Evolutionary conservation across 2,888 invertebrate species (phyloP).

Genomic region (Nephrocerus scutellatus): DNA sequence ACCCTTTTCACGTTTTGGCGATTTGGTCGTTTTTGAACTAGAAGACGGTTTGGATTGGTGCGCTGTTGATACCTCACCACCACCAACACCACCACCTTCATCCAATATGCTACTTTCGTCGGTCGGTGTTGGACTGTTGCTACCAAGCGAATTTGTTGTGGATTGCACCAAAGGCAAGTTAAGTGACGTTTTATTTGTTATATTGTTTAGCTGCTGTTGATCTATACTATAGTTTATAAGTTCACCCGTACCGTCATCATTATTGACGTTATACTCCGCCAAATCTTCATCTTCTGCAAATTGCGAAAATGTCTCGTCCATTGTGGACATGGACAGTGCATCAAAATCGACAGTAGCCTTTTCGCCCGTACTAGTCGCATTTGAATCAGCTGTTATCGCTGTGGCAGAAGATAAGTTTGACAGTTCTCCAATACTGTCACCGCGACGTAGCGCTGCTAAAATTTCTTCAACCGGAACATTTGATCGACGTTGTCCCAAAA

Average conservation of each 20-base stretch:
- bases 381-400: constrained; percentile 5
- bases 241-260: constrained; percentile 18
- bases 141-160: constrained; percentile 36
- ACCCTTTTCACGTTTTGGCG: constrained; percentile 19
- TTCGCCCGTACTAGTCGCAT: constrained; percentile 21
- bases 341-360: constrained; percentile 20
- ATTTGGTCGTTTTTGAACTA: constrained; percentile 21
- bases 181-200: constrained; percentile 28
- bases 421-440: constrained; percentile 38
- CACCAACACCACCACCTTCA: too few relatives aligned
- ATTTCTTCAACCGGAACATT: constrained; percentile 49
- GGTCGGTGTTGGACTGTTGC: constrained; percentile 45
- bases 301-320: constrained; percentile 18
- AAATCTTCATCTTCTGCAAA: constrained; percentile 15
- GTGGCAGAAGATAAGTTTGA: constrained; percentile 30
- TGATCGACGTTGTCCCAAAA: constrained; percentile 55
- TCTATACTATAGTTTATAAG: too few relatives aligned
- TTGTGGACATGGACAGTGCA: constrained; percentile 22
- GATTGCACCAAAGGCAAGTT: constrained; percentile 40
- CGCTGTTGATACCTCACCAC: constrained; percentile 24
- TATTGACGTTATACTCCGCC: constrained; percentile 20
- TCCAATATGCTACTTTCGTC: constrained; percentile 43
- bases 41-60: constrained; percentile 16
- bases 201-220: too few relatives aligned
- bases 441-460: constrained; percentile 44